Evolutionary conservation across 1,140 invertebrate species (phyloP).

Genomic region (Stratiolaelaps scimitus): DNA sequence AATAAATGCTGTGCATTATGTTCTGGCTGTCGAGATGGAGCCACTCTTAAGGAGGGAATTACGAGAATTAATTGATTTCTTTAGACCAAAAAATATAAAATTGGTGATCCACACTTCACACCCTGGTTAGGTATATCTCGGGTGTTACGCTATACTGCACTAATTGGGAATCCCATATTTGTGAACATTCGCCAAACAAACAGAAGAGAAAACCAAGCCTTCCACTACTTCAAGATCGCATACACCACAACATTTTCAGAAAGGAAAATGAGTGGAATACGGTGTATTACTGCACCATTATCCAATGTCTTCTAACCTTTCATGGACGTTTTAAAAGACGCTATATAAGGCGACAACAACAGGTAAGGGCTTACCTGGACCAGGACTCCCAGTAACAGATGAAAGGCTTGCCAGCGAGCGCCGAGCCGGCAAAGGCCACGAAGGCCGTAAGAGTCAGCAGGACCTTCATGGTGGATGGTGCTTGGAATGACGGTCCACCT

Average conservation of each 20-base stretch:
- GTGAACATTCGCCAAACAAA: neutral
- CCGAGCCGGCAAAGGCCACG: neutral
- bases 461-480: neutral
- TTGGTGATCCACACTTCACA: too few species aligned
- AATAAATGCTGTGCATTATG: too few species aligned
- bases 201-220: neutral
- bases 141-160: too few species aligned
- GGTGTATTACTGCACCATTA: too few species aligned
- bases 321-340: neutral
- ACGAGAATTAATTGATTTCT: neutral
- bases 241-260: too few species aligned
- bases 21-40: too few species aligned
- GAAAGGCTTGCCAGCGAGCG: conserved; percentile 2
- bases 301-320: neutral
- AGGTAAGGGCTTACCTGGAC: conserved; percentile 1
- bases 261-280: too few species aligned
- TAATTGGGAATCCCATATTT: too few species aligned
- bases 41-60: too few species aligned
- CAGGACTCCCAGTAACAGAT: conserved; percentile 23
- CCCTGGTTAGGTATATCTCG: too few species aligned
- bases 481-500: too few species aligned
- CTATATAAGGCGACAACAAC: neutral
- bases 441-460: neutral
- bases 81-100: neutral
- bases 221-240: neutral